A percentile compares a stretch with the other conserved stretches of the same genome.
These are phyloP conservation scores for Hetaerina americana DNA, from an alignment of 1,140 invertebrate species.

Conservation along the genomic window DNA sequence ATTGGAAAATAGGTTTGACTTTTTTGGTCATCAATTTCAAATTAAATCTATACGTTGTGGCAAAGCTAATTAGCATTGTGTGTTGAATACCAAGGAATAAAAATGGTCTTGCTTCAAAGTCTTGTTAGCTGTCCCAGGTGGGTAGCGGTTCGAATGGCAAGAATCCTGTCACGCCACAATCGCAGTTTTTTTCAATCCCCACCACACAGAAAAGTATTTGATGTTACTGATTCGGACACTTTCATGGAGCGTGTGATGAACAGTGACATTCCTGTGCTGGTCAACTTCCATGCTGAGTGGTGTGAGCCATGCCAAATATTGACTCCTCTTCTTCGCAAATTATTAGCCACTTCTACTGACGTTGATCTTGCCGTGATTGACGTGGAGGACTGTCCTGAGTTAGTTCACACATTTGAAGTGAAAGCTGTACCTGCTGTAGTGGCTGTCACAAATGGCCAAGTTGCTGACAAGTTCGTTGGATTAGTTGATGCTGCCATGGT, in stretches of 20 bases:
- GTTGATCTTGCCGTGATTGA: conserved; percentile 83
- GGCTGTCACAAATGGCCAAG: conserved; percentile 73
- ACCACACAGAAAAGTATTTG: conserved; percentile 29
- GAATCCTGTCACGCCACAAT: not conserved
- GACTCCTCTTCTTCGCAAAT: conserved; percentile 73
- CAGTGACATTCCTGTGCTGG: conserved; percentile 64
- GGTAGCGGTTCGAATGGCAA: not conserved
- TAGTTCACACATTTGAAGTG: conserved; percentile 70
- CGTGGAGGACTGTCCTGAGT: conserved; percentile 75
- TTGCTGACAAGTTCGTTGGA: conserved; percentile 87
- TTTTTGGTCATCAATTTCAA: no score
- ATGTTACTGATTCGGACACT: conserved; percentile 39
- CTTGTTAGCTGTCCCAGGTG: not conserved
- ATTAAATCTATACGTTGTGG: no score
- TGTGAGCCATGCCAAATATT: conserved; percentile 92
- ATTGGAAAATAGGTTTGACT: no score
- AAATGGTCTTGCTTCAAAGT: not conserved
- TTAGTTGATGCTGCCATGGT: conserved; percentile 74
- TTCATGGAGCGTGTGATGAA: conserved; percentile 47
- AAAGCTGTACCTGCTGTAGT: conserved; percentile 85
- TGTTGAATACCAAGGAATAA: no score
- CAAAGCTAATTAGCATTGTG: no score
- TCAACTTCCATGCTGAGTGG: conserved; percentile 85
- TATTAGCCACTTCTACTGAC: conserved; percentile 60
- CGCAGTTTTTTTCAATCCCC: not conserved